Conservation (phyloP, 2,113 vertebrate genomes). For the Alethe castanea region DNA sequence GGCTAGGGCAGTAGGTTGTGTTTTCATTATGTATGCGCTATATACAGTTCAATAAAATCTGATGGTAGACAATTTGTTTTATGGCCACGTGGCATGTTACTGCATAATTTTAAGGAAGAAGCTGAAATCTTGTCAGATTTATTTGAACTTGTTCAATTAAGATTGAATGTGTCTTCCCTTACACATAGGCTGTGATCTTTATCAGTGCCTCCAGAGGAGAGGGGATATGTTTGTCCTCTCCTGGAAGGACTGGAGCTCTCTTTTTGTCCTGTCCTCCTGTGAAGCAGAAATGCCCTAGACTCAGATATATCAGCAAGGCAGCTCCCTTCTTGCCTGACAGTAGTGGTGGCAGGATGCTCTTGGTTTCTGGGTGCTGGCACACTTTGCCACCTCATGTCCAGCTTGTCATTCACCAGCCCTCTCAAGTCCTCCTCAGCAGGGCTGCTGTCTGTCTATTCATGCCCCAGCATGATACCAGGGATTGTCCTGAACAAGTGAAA, state of each 20-base stretch:
- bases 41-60: neutral
- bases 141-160: neutral
- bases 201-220: neutral
- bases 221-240: neutral
- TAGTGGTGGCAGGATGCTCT: neutral
- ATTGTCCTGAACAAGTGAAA: neutral
- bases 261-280: neutral
- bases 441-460: neutral
- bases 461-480: neutral
- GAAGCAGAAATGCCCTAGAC: neutral
- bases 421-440: neutral
- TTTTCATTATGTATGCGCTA: neutral
- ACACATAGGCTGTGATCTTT: neutral
- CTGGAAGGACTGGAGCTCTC: neutral
- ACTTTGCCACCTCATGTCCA: neutral
- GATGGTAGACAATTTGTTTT: neutral
- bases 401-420: neutral
- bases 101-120: neutral
- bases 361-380: neutral
- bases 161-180: neutral
- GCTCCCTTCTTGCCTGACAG: rapidly evolving
- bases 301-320: rapidly evolving
- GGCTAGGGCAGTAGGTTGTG: neutral
- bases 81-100: neutral
- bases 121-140: neutral